A percentile compares a stretch with the other conserved stretches of the same genome.
Evolutionary conservation across 1,140 invertebrate species (phyloP).

Genomic region (Dolichoris vasculosae): DNA sequence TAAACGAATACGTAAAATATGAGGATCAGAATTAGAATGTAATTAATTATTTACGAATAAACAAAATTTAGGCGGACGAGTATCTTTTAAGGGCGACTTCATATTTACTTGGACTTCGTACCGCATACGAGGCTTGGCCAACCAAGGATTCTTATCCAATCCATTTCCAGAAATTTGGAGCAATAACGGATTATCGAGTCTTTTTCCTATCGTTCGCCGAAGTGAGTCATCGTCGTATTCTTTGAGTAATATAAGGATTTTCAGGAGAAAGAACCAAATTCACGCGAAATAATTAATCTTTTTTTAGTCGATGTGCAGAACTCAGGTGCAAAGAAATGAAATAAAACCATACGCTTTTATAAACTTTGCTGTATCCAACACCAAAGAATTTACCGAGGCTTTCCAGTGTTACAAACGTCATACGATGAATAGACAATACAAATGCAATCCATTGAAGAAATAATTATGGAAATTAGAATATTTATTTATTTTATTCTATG

Average conservation of each 20-base stretch:
- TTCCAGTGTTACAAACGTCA: conserved; percentile 19
- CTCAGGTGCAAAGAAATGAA: background rate
- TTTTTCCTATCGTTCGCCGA: conserved; percentile 46
- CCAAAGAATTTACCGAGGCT: conserved; percentile 5
- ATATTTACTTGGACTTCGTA: conserved; percentile 29
- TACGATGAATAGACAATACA: background rate
- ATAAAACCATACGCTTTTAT: conserved; percentile 14
- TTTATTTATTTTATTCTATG: conserved; percentile 23
- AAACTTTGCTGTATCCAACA: conserved; percentile 22
- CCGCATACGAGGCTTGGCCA: conserved; percentile 24
- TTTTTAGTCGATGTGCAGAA: conserved; percentile 26
- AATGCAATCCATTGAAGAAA: conserved; percentile 31
- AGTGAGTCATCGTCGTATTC: conserved; percentile 3
- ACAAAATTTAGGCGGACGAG: background rate
- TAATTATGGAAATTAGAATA: background rate
- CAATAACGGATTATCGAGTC: conserved; percentile 4
- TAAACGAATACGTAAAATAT: background rate
- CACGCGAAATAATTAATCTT: background rate
- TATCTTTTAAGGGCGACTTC: conserved; percentile 14
- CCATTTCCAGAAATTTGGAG: conserved; percentile 31
- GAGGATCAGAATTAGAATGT: background rate
- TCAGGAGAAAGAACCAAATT: too few relatives aligned
- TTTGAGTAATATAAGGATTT: background rate
- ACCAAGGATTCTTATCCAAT: conserved; percentile 33
- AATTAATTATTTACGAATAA: background rate